Evolutionary conservation across 2,888 invertebrate species (phyloP), one percentile per base, ranked within the genome.

Genomic region (Drosophila borborema): DNA sequence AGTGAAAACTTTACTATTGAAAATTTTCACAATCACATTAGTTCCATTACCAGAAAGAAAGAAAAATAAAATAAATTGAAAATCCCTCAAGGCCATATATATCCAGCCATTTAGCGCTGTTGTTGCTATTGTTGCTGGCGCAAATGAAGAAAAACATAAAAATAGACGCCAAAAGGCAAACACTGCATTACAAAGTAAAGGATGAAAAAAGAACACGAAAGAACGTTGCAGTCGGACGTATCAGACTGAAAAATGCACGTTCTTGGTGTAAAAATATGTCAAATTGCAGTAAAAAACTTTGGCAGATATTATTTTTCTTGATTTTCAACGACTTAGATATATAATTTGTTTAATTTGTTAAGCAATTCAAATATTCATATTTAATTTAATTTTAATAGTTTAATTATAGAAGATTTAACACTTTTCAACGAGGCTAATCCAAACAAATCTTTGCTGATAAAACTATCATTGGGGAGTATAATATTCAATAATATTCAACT

Each of bases 11-110:
- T 82, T 84, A 55, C 71, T 64, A 79, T 85, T 82, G 81, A 82
- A 75, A 82, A 64, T 78, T 53, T 83, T 86, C 67, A 72, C 67
- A 84, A 79, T 81, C 72, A 74, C 82, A 83, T 83, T 83, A 86
- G 86, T 84, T 84, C 64, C 72, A 69, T 84, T 77, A 76, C 72
- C 72, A 58, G 74, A 74, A 83, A 81, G 36, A 28, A 23, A 5
- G n/a, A 6, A 5, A 28, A 28, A 6, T 2, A 64, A 76, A 74
- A 83, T 76, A 28, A 40, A 34, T 60, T 70, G 23, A 51, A 34
- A 34, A 51, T 7, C 74, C 74, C 64, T 74, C 87, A 82, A 82
- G 82, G 82, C 85, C 85, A 81, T 72, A 31, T 48, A 74, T 72
- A 36, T 48, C 41, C 62, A 31, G 49, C 65, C 61, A 68, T 70